These are phyloP conservation scores for Tetraneura akinire DNA, from an alignment of 1,140 invertebrate species.

Conservation along the genomic window DNA sequence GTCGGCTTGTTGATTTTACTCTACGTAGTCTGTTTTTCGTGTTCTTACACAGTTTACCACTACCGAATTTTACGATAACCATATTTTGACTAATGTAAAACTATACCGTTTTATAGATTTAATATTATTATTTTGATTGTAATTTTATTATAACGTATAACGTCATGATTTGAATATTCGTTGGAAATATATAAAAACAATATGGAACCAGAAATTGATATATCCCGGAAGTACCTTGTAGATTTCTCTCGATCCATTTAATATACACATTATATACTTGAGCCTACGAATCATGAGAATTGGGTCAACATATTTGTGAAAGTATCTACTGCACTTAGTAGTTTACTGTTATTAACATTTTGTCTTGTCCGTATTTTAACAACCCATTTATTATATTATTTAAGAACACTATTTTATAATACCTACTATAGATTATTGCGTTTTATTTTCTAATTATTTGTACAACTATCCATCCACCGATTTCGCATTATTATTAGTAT, in stretches of 20 bases:
- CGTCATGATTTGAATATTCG: not conserved
- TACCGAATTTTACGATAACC: not conserved
- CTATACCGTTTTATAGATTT: not conserved
- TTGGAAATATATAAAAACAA: not conserved
- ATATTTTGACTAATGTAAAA: not conserved
- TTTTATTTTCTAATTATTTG: no score
- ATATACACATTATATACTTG: slow-evolving; percentile 32
- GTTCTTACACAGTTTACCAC: slow-evolving; percentile 12
- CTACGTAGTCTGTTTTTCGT: not conserved
- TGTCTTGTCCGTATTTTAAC: slow-evolving; percentile 17
- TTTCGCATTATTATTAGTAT: no score
- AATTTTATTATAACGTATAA: not conserved
- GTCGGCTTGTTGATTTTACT: slow-evolving; percentile 5
- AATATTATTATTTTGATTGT: not conserved
- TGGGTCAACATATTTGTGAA: slow-evolving; percentile 46
- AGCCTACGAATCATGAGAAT: slow-evolving; percentile 51
- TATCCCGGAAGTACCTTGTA: slow-evolving; percentile 36
- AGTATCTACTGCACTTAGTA: slow-evolving; percentile 41
- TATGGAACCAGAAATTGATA: slow-evolving; percentile 29
- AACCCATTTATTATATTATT: not conserved
- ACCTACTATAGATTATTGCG: slow-evolving; percentile 10
- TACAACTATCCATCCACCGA: no score
- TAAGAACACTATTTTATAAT: not conserved
- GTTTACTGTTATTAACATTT: slow-evolving; percentile 50
- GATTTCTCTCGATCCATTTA: slow-evolving; percentile 47